Evolutionary conservation across 1,140 invertebrate species (phyloP).

Genomic region (Drosophila oshimai): DNA sequence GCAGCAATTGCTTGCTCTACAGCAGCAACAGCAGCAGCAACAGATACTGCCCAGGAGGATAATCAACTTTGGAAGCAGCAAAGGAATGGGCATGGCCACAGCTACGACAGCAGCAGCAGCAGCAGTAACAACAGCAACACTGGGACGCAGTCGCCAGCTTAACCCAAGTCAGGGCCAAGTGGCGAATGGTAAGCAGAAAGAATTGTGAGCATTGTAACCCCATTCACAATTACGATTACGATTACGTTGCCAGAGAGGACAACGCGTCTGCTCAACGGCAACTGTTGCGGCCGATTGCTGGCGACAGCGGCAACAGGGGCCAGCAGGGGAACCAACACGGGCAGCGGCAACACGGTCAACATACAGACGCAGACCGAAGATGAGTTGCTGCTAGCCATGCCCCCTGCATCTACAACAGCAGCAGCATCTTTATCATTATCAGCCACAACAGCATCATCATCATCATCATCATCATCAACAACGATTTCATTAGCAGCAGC

Average conservation of each 20-base stretch:
- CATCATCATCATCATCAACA: slow-evolving; percentile 7
- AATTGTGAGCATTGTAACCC: slow-evolving; percentile 57
- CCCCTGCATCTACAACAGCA: slow-evolving; percentile 15
- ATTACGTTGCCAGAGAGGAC: slow-evolving; percentile 36
- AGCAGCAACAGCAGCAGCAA: slow-evolving; percentile 51
- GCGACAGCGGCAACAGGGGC: slow-evolving; percentile 1
- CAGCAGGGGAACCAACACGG: background rate
- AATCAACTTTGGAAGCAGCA: slow-evolving; percentile 58
- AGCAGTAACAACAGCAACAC: background rate
- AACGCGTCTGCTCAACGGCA: slow-evolving; percentile 54
- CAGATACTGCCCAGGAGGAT: slow-evolving; percentile 62
- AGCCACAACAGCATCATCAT: background rate
- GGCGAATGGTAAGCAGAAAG: slow-evolving; percentile 68
- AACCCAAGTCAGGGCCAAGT: slow-evolving; percentile 5
- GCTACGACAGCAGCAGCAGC: slow-evolving; percentile 18
- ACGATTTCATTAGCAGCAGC: slow-evolving; percentile 47
- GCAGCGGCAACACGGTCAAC: slow-evolving; percentile 47
- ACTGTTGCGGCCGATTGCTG: slow-evolving; percentile 33
- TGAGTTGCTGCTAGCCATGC: slow-evolving; percentile 34
- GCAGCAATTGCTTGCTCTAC: slow-evolving; percentile 42
- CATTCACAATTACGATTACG: slow-evolving; percentile 38
- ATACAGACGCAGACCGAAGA: slow-evolving; percentile 77
- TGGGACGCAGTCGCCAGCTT: slow-evolving; percentile 13
- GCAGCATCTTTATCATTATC: slow-evolving; percentile 1
- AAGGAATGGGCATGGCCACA: slow-evolving; percentile 13